A percentile compares a stretch with the other conserved stretches of the same genome.
Conservation (phyloP, 2,888 invertebrate species). For the Tortricodes alternella region DNA sequence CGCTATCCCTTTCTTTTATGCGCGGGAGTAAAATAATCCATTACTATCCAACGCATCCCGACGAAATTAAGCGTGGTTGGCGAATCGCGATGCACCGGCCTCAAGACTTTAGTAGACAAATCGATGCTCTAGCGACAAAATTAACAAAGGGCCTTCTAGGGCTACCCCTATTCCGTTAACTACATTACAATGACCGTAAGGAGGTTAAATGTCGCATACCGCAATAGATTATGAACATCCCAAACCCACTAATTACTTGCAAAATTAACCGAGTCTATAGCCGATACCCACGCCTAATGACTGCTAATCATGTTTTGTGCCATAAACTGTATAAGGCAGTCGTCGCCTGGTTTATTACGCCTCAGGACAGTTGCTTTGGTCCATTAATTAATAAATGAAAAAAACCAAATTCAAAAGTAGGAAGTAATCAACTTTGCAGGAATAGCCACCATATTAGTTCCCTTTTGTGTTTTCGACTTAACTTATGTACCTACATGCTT, state of each 20-base stretch:
- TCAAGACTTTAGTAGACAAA: no score
- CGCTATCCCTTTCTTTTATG: no score
- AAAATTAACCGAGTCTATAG: constrained; percentile 26
- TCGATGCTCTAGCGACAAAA: neutral
- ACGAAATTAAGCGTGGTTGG: no score
- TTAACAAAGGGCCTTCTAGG: constrained; percentile 3
- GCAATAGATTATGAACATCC: constrained; percentile 26
- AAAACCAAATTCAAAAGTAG: no score
- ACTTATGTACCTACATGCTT: no score
- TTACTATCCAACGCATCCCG: no score
- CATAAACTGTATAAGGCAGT: constrained; percentile 26
- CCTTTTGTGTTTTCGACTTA: no score
- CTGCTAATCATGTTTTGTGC: constrained; percentile 27
- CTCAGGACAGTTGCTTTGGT: constrained; percentile 1
- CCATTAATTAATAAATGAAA: constrained; percentile 22
- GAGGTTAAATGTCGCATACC: constrained; percentile 27
- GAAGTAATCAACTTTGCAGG: no score
- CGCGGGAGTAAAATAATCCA: no score
- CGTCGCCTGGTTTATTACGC: constrained; percentile 3
- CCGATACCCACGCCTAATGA: constrained; percentile 27
- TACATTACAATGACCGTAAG: constrained; percentile 22
- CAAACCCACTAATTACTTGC: constrained; percentile 24
- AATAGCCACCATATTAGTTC: no score
- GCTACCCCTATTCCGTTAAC: constrained; percentile 16
- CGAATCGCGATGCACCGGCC: no score